Evolutionary conservation across 2,888 invertebrate species (phyloP), one percentile per base, ranked within the genome.

Genomic region (Seira musarum): DNA sequence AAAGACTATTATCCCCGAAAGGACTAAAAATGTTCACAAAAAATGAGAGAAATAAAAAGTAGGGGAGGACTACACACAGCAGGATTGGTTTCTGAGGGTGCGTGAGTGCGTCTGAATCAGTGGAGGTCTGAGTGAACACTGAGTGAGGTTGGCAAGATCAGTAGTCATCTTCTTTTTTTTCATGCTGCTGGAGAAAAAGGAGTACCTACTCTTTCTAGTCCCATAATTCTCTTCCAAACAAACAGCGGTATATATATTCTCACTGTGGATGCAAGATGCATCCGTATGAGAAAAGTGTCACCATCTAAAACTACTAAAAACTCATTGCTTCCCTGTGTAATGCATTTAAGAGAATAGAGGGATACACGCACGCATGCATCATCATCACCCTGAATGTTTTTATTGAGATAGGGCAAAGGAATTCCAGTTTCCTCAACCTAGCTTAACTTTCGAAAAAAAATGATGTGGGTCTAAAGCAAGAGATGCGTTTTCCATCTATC

Each of bases 361-460:
- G 30, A 53, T 53, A 15, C 13, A 75, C 68, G 22, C 24, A 69
- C 65, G 35, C 63, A 65, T 30, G 73, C 65, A 65, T 53, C 53
- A 53, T 53, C 53, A 53, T 53, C 53, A 53, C 53, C 53, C 15
- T 53, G 53, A 53, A 53, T 75, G 61, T 68, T 66, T 71, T 46
- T 66, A 67, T 78, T 71, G 77, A 66, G 77, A 78, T 78, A 78
- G 77, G 77, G 77, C 77, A 71, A 66, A 78, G 77, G 77, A 78
- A 78, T 78, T 78, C 53, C 68, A 69, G 8, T 40, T 68, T 74
- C 60, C 70, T 53, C 65, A 77, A 77, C 76, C 70, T 77, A 70
- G 65, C 75, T 61, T 76, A 77, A 70, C 77, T 77, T 70, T 53
- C 63, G 40, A 19, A 68, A 35, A 57, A 35, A 60, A 19, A 49